A percentile compares a stretch with the other conserved stretches of the same genome.
phyloP scores from a whole-genome alignment of 1,140 invertebrate species.

The Penaeus japonicus region DNA sequence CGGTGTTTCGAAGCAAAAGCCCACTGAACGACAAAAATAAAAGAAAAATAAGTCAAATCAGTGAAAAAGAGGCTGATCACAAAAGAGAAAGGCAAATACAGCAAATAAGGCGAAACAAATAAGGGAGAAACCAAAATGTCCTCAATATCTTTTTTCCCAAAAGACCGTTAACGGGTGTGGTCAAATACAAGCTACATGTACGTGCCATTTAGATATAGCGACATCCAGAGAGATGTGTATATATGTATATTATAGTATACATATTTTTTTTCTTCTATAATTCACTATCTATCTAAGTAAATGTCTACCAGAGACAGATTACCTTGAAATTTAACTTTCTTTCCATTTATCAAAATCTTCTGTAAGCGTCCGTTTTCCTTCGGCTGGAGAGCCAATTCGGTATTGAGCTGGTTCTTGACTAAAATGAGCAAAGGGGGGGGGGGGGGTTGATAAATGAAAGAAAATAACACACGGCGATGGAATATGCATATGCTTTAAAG shows the following conservation, averaged over 20 bases:
- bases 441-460: background rate
- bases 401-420: slow-evolving; percentile 36
- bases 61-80: no score
- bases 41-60: no score
- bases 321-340: slow-evolving; percentile 52
- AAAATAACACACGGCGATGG: background rate
- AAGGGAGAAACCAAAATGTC: no score
- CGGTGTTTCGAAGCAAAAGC: no score
- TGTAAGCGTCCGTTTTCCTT: slow-evolving; percentile 44
- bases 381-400: slow-evolving; percentile 9
- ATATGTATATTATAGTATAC: background rate
- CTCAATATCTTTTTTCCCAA: no score
- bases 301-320: slow-evolving; percentile 6
- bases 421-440: slow-evolving; percentile 4
- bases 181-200: no score
- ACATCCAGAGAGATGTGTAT: background rate
- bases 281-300: background rate
- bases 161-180: no score
- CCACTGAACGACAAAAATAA: no score
- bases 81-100: no score
- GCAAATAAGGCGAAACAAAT: no score
- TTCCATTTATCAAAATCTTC: slow-evolving; percentile 42
- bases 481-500: background rate
- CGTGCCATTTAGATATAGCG: no score
- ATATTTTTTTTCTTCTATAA: background rate